Evolutionary conservation across 2,797 vertebrate genomes (phyloP), one percentile per base, ranked within the genome.

Genomic region (Psittacula derbiana): DNA sequence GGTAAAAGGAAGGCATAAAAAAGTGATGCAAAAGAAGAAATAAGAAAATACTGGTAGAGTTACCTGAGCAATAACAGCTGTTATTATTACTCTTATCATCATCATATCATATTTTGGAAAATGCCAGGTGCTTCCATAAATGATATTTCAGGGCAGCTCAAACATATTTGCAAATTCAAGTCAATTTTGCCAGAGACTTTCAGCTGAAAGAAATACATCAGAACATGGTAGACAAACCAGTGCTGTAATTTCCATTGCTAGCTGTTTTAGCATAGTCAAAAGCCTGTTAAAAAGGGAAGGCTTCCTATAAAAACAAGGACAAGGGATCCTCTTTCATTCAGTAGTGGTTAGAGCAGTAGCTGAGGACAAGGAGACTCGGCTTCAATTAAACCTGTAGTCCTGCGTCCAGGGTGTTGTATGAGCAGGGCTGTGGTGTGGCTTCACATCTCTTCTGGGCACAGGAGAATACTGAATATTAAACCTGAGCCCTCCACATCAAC

Each of bases 191-290:
- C 62, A 88, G 79, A 94, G 81, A 91, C 50, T 91, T 91, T 73
- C 81, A 93, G 61, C 69, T 88, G 88, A 95, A 96, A 88, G 81
- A 94, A 92, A 71, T 93, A 58, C 58, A 78, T 78, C 72, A 87
- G 72, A 89, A 92, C 57, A 83, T 38, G 47, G 64, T 55, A 94
- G 75, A 92, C 80, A 94, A 96, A 83, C 36, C 12, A 58, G 40
- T 67, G 72, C 49, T 31, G 8, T 74, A 33, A 92, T 93, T 95
- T 92, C 79, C 61, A 80, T 50, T 46, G 57, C 61, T 66, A 88
- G 64, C 62, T 72, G 30, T 13, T 95, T 92, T 85, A 89, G 57
- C 61, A 72, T 15, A 71, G 24, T 52, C 57, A 65, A 57, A 95
- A 92, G 47, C 27, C 21, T 47, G 7, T 71, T 85, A 53, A 76